These are phyloP conservation scores for Microcebus griseorufus DNA, from an alignment of 2,113 vertebrate species.

Conservation along the genomic window DNA sequence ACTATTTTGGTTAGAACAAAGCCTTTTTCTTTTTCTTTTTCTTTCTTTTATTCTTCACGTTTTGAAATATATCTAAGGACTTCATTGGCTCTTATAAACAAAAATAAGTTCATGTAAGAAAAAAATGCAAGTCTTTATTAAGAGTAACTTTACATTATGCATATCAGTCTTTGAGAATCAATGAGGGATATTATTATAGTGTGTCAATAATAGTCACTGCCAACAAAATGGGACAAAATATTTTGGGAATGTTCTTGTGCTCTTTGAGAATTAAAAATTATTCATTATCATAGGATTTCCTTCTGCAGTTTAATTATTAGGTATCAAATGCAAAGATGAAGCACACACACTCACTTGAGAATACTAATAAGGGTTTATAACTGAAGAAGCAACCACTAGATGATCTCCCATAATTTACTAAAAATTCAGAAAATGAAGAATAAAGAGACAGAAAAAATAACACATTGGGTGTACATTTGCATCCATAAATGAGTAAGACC, in stretches of 20 bases:
- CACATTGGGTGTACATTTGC: not conserved
- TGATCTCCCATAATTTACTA: constrained; percentile 1
- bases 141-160: not conserved
- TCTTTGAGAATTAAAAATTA: not conserved
- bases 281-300: not conserved
- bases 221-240: not conserved
- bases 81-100: not conserved
- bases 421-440: not conserved
- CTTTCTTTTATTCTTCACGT: not conserved
- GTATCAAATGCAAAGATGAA: not conserved
- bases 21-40: not conserved
- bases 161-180: not conserved
- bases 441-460: constrained; percentile 4
- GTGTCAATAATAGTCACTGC: not conserved
- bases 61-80: not conserved
- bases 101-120: not conserved
- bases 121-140: not conserved
- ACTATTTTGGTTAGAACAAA: too few relatives aligned
- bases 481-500: not conserved
- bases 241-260: not conserved
- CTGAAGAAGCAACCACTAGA: not conserved
- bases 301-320: not conserved
- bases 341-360: not conserved
- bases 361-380: not conserved
- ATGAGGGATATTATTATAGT: not conserved